Evolutionary conservation across 37 sponge, comb jelly and placozoan species (phyloP).

Genomic region (Ephydatia muelleri): DNA sequence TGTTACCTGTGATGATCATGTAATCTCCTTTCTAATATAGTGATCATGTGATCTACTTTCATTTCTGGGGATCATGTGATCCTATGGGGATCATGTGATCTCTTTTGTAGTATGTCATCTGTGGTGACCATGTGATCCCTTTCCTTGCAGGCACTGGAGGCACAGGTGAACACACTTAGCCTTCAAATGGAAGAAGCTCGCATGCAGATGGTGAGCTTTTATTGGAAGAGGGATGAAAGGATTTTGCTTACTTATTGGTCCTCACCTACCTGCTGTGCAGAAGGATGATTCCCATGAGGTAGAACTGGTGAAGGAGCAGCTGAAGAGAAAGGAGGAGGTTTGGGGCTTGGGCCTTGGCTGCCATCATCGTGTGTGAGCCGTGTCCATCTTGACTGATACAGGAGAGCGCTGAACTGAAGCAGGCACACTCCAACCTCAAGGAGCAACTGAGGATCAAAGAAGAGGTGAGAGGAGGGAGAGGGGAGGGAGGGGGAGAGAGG

Average conservation of each 20-base stretch:
- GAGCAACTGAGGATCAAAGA: neutral
- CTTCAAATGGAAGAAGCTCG: slow-evolving; percentile 15
- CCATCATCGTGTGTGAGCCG: neutral
- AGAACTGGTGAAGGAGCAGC: slow-evolving; percentile 25
- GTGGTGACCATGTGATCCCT: neutral
- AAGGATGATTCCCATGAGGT: neutral
- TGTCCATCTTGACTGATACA: neutral
- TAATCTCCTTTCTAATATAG: too few species aligned
- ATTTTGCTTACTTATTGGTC: neutral
- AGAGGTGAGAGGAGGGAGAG: neutral
- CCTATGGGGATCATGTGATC: neutral
- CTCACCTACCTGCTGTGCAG: neutral
- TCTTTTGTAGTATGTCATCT: too few species aligned
- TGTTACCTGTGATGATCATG: neutral
- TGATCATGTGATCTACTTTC: too few species aligned
- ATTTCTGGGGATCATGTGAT: neutral
- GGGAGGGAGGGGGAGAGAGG: neutral
- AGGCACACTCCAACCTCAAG: neutral
- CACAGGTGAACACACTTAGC: slow-evolving; percentile 21
- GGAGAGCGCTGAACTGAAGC: neutral
- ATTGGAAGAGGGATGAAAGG: neutral
- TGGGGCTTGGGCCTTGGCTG: neutral
- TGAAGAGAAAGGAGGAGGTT: slow-evolving; percentile 48
- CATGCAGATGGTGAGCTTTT: slow-evolving; percentile 3
- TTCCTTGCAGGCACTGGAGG: slow-evolving; percentile 14